Evolutionary conservation across 92 coral and sea anemone species (phyloP).

Genomic region (Actinernus sp.): DNA sequence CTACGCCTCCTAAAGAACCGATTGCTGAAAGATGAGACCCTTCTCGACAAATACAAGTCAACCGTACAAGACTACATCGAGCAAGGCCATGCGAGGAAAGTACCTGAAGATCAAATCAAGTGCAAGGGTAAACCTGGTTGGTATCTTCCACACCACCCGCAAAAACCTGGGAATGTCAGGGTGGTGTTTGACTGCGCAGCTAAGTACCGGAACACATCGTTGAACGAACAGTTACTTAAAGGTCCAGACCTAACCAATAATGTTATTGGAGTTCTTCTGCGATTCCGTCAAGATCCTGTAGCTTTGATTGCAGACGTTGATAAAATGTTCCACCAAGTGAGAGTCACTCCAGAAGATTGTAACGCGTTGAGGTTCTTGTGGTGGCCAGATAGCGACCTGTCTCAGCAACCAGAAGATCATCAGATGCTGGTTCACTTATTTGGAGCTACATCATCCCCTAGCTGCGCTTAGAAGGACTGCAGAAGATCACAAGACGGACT

Average conservation of each 20-base stretch:
- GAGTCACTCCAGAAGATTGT: constrained; percentile 18
- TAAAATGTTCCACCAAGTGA: constrained; percentile 43
- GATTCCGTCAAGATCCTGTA: constrained; percentile 27
- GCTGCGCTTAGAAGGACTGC: constrained; percentile 34
- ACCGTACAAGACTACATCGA: constrained; percentile 14
- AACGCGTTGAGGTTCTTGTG: constrained; percentile 28
- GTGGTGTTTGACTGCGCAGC: constrained; percentile 38
- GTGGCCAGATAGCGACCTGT: constrained; percentile 23
- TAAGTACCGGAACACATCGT: constrained; percentile 6
- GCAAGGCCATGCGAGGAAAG: constrained; percentile 22
- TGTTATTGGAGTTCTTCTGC: constrained; percentile 17
- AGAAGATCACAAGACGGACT: constrained; percentile 14
- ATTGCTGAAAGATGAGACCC: constrained; percentile 2
- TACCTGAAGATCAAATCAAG: constrained; percentile 1
- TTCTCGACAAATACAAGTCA: background rate
- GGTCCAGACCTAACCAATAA: constrained; percentile 49
- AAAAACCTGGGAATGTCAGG: constrained; percentile 21
- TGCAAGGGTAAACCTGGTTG: constrained; percentile 12
- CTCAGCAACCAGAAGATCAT: constrained; percentile 16
- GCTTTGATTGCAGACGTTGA: constrained; percentile 23
- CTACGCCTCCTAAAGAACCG: constrained; percentile 15
- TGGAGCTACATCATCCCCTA: constrained; percentile 46
- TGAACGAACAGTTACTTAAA: constrained; percentile 20
- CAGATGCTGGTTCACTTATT: constrained; percentile 34
- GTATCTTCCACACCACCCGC: constrained; percentile 29